phyloP scores from a whole-genome alignment of 2,113 vertebrate species.

The Terrapene triunguis region DNA sequence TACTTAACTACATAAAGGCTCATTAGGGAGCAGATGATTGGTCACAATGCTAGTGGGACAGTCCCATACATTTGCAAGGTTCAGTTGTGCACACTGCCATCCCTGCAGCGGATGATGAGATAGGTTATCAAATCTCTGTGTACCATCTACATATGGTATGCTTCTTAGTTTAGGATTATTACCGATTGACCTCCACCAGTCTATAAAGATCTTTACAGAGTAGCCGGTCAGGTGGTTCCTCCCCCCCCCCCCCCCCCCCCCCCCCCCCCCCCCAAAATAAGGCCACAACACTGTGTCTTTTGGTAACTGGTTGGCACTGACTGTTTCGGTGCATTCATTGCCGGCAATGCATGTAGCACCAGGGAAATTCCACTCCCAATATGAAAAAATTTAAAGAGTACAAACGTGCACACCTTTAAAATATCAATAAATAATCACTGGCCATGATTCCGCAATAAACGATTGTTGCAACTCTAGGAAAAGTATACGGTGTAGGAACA shows the following conservation, averaged over 20 bases:
- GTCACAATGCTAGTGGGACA: conserved; percentile 59
- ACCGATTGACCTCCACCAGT: conserved; percentile 19
- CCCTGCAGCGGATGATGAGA: conserved; percentile 26
- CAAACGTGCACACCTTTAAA: conserved; percentile 53
- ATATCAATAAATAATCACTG: conserved; percentile 80
- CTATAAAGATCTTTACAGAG: not conserved
- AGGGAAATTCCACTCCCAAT: conserved; percentile 57
- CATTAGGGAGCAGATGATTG: conserved; percentile 6
- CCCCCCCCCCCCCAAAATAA: conserved; percentile 7
- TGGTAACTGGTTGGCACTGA: conserved; percentile 68
- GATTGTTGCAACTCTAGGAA: conserved; percentile 74
- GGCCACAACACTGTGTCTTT: not conserved
- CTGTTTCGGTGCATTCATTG: conserved; percentile 73
- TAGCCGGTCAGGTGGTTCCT: not conserved
- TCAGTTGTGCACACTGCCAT: not conserved
- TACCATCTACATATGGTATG: conserved; percentile 38
- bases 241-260: not conserved
- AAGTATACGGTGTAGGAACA: conserved; percentile 71
- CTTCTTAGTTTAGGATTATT: conserved; percentile 19
- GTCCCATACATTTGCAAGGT: conserved; percentile 30
- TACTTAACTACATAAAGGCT: conserved; percentile 46
- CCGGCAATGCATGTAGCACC: conserved; percentile 79
- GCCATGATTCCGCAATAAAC: conserved; percentile 72
- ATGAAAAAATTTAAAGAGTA: not conserved
- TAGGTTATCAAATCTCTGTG: not conserved